Percentiles rank a stretch among this genome's conserved stretches.
Conservation (phyloP, 2,113 vertebrate species). For the Haliaeetus leucogaster region DNA sequence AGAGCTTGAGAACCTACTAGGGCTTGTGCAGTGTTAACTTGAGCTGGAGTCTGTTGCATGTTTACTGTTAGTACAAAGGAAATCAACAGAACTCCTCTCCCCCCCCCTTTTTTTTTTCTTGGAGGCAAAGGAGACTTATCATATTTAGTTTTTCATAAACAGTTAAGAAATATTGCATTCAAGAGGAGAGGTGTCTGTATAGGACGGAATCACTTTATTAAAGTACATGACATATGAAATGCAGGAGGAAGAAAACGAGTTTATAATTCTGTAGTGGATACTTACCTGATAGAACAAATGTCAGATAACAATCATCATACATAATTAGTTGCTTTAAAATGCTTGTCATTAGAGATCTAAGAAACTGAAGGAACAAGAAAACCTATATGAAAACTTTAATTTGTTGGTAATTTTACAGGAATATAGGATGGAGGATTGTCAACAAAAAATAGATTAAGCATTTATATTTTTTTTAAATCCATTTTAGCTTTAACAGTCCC, state of each 20-base stretch:
- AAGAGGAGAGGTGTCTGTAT: background rate
- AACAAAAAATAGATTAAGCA: background rate
- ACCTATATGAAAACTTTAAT: background rate
- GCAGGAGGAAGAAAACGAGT: background rate
- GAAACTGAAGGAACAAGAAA: background rate
- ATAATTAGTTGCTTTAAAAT: background rate
- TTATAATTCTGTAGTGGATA: background rate
- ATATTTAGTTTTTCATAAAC: background rate
- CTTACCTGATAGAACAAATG: background rate
- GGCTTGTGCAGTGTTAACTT: background rate
- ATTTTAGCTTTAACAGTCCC: background rate
- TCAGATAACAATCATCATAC: background rate
- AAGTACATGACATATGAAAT: background rate
- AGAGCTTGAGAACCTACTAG: background rate
- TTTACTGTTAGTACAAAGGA: background rate
- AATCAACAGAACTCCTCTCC: background rate
- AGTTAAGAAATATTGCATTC: background rate
- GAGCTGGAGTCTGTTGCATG: background rate
- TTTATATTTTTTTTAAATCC: background rate
- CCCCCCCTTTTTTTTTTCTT: background rate
- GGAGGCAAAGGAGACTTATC: background rate
- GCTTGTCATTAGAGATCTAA: background rate
- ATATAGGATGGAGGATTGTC: background rate
- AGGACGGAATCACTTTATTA: background rate
- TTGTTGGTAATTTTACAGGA: background rate